Evolutionary conservation across 2,888 invertebrate genomes (phyloP), one percentile per base, ranked within the genome.

Genomic region (Acrobasis consociella): DNA sequence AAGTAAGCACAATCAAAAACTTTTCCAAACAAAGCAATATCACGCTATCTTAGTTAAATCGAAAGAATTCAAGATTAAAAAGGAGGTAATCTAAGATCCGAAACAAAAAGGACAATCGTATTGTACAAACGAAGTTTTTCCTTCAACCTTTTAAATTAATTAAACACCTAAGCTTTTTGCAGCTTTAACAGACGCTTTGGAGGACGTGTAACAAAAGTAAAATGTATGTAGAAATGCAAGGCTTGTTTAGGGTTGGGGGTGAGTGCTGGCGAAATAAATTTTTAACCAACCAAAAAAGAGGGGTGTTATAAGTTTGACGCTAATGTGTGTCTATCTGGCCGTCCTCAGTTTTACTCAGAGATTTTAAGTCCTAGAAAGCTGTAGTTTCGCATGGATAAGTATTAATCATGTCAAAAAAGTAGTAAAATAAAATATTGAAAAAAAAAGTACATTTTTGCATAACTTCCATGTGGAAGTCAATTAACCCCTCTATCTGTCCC

Each of bases 121-220:
- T 72, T 72, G 71, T 72, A 63, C 66, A 42, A 56, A 62, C 65
- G 67, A 68, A 71, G 69, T 63, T 63, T 71, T 72, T 71, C 73
- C 73, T 74, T 72, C 72, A 69, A 80, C 81, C 83, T 86, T 80
- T 87, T 86, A 82, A 87, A 88, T 87, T 88, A 88, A 89, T 89
- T 89, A 87, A 86, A 81, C 79, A 82, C 81, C 81, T 80, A 76
- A 80, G 75, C 73, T 78, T 81, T 80, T 82, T 75, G 56, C 72
- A 73, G 72, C 71, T 73, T 74, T 60, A 56, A 53, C 49, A 62
- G 61, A 49, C 60, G 60, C 63, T 56, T 62, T 58, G 58, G 55
- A 63, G 64, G 64, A 65, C 67, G 63, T 62, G 64, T 46, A 64
- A 64, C 59, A 58, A 62, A 67, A 60, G 58, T 55, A 55, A 58